Evolutionary conservation across 35 echinoderm and acorn worm genomes (phyloP).

Genomic region (Strongylocentrotus purpuratus): DNA sequence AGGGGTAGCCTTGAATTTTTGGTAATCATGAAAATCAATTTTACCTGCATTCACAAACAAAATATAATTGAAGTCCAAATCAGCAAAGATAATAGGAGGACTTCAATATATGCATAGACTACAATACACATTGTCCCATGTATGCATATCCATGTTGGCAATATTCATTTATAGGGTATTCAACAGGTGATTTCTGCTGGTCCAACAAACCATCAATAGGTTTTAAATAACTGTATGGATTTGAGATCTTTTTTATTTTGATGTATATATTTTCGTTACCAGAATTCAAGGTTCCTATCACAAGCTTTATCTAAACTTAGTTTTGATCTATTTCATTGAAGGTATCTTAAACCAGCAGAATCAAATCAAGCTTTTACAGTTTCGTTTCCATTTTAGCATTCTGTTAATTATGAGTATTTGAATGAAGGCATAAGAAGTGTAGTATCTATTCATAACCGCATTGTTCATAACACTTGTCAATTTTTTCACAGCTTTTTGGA

Average conservation of each 20-base stretch:
- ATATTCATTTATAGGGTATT: not conserved
- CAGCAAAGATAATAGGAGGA: not conserved
- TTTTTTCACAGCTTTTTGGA: too few relatives aligned
- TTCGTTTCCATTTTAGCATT: too few relatives aligned
- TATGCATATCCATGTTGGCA: not conserved
- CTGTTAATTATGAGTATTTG: too few relatives aligned
- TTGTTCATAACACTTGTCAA: too few relatives aligned
- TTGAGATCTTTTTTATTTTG: too few relatives aligned
- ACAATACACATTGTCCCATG: not conserved
- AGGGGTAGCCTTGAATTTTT: not conserved
- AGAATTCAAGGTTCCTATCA: not conserved
- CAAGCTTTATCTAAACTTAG: not conserved
- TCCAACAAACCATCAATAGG: too few relatives aligned
- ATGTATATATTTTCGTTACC: not conserved
- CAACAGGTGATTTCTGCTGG: too few relatives aligned
- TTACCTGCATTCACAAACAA: not conserved
- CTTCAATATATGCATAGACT: not conserved
- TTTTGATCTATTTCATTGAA: not conserved
- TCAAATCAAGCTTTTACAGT: too few relatives aligned
- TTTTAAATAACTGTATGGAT: too few relatives aligned
- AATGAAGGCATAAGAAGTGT: too few relatives aligned
- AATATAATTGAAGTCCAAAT: not conserved
- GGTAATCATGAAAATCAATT: not conserved
- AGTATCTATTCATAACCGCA: too few relatives aligned
- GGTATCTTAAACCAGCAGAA: not conserved